phyloP scores from a whole-genome alignment of 2,797 vertebrate genomes.

The Morus bassanus region DNA sequence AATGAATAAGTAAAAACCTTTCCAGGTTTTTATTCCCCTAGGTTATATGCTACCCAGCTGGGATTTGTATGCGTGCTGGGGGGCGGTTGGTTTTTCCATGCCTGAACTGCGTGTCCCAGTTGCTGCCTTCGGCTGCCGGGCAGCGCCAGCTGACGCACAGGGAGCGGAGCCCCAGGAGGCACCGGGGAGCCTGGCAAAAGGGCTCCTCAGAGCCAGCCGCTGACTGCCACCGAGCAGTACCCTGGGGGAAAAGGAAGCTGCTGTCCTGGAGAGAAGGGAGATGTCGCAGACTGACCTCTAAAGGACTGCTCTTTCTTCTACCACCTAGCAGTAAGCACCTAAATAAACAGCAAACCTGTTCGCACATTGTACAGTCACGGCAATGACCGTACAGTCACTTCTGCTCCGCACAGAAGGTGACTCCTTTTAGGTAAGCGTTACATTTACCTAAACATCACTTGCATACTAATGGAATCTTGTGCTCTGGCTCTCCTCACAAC shows the following conservation, averaged over 20 bases:
- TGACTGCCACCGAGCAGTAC: fast-evolving
- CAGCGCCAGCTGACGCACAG: fast-evolving
- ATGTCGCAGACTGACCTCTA: neutral
- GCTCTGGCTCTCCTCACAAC: neutral
- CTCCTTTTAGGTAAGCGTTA: too few species aligned
- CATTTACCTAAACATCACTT: fast-evolving
- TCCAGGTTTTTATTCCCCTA: neutral
- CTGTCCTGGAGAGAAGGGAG: neutral
- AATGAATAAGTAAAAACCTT: neutral
- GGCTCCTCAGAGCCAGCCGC: neutral
- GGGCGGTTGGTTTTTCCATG: neutral
- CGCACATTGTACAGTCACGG: fast-evolving
- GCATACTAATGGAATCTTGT: fast-evolving
- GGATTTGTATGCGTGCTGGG: too few species aligned
- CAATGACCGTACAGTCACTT: fast-evolving
- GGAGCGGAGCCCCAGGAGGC: neutral
- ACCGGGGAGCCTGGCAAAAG: fast-evolving
- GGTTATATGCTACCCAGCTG: too few species aligned
- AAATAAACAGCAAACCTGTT: fast-evolving
- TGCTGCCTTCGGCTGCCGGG: fast-evolving
- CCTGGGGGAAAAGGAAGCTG: neutral
- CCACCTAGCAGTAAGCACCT: fast-evolving
- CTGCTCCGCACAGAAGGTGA: neutral
- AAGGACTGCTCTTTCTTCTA: neutral
- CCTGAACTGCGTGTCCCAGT: neutral